Percentiles rank a stretch among this genome's conserved stretches.
Conservation (phyloP, 2,113 vertebrate genomes). For the Onychostruthus taczanowskii region DNA sequence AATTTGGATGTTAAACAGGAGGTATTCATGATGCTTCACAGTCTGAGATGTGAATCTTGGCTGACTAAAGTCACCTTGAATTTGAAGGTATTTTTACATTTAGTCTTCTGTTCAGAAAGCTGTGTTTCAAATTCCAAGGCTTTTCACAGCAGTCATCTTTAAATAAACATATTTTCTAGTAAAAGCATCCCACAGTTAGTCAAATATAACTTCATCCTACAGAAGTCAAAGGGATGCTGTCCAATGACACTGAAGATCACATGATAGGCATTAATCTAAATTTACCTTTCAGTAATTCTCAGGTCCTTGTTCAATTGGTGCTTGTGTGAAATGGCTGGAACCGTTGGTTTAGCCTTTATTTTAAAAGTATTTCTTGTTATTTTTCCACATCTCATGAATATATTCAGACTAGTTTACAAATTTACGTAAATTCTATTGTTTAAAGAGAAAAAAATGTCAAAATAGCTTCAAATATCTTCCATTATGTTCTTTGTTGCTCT, state of each 20-base stretch:
- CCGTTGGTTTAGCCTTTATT: slow-evolving; percentile 2
- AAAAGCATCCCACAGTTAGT: neutral
- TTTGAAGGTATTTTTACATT: neutral
- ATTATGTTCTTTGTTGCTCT: slow-evolving; percentile 68
- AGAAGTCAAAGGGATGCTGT: neutral
- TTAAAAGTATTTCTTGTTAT: slow-evolving; percentile 23
- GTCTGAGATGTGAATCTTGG: neutral
- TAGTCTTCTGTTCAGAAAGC: neutral
- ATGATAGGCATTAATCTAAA: neutral
- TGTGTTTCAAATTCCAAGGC: neutral
- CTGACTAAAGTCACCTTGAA: neutral
- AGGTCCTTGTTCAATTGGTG: neutral
- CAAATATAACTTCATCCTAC: neutral
- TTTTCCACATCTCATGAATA: slow-evolving; percentile 39
- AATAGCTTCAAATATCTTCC: slow-evolving; percentile 68
- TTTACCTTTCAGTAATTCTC: neutral
- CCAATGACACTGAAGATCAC: neutral
- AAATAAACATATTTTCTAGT: neutral
- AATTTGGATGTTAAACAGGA: neutral
- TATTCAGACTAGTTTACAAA: slow-evolving; percentile 62
- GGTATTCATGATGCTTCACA: neutral
- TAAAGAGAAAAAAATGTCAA: slow-evolving; percentile 64
- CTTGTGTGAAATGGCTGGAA: neutral
- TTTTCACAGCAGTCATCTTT: neutral
- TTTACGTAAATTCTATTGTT: slow-evolving; percentile 63